phyloP scores from a whole-genome alignment of 2,888 invertebrate species.

The Cephus rjabovi region DNA sequence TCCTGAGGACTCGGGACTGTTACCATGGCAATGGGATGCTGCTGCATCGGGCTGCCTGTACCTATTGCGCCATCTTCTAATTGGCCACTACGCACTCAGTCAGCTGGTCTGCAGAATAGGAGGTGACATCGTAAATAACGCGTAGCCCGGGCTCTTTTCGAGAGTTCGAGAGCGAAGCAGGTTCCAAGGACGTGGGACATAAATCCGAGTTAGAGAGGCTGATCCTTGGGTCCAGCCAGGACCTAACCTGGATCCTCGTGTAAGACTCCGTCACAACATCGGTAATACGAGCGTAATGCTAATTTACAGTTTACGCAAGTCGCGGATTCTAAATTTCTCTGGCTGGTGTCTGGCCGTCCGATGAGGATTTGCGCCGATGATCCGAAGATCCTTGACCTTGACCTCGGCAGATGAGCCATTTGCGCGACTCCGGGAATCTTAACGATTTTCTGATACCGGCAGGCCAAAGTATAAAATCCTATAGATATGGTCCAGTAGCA shows the following conservation, averaged over 20 bases:
- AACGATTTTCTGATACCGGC: neutral
- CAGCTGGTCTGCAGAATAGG: neutral
- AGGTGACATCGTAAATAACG: slow-evolving; percentile 5
- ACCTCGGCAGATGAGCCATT: slow-evolving; percentile 27
- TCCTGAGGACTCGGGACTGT: neutral
- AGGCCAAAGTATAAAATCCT: neutral
- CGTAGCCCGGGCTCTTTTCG: neutral
- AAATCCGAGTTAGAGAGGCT: slow-evolving; percentile 57
- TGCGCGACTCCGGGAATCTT: neutral
- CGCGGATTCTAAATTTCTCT: neutral
- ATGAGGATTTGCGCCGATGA: neutral
- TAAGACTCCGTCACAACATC: slow-evolving; percentile 59
- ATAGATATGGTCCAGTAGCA: neutral
- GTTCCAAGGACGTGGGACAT: slow-evolving; percentile 29
- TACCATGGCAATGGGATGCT: neutral
- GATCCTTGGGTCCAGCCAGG: slow-evolving; percentile 38
- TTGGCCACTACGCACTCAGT: neutral
- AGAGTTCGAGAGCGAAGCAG: slow-evolving; percentile 11
- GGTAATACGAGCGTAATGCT: slow-evolving; percentile 62
- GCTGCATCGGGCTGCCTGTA: neutral
- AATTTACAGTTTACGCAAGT: slow-evolving; percentile 59
- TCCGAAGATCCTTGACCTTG: slow-evolving; percentile 38
- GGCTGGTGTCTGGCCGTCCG: neutral
- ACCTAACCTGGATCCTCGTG: slow-evolving; percentile 42
- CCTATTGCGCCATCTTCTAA: slow-evolving; percentile 5